A percentile compares a stretch with the other conserved stretches of the same genome.
Evolutionary conservation across 2,113 vertebrate species (phyloP).

Genomic region (Anarrhichthys ocellatus): DNA sequence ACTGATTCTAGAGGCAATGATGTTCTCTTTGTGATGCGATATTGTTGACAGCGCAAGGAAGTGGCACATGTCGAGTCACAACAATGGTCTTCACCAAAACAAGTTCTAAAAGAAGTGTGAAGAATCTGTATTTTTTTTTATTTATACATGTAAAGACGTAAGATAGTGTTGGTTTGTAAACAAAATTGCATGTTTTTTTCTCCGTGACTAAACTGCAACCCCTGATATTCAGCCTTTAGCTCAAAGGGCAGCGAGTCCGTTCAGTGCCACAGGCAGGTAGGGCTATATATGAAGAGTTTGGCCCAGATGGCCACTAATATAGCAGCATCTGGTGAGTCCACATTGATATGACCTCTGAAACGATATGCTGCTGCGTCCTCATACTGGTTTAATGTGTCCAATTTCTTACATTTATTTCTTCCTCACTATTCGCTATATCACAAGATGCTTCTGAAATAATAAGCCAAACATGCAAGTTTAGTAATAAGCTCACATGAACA

Average conservation of each 20-base stretch:
- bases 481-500: background rate
- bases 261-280: constrained; percentile 13
- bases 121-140: constrained; percentile 22
- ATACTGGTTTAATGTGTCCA: constrained; percentile 7
- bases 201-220: constrained; percentile 1
- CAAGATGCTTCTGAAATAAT: background rate
- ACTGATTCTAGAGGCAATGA: constrained; percentile 62
- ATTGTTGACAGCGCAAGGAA: constrained; percentile 62
- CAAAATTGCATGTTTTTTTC: constrained; percentile 35
- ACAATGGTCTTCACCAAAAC: constrained; percentile 44
- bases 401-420: constrained; percentile 5
- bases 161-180: constrained; percentile 30
- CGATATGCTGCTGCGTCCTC: background rate
- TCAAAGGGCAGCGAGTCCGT: constrained; percentile 29
- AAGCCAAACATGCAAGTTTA: background rate
- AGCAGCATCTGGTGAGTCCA: constrained; percentile 43
- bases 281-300: constrained; percentile 16
- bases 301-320: constrained; percentile 52
- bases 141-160: constrained; percentile 35
- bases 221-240: constrained; percentile 17
- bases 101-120: constrained; percentile 37
- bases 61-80: constrained; percentile 52
- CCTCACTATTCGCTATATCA: background rate
- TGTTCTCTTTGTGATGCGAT: constrained; percentile 62
- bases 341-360: constrained; percentile 53